Conservation (phyloP, 2,113 vertebrate genomes). For the Rhea pennata region DNA sequence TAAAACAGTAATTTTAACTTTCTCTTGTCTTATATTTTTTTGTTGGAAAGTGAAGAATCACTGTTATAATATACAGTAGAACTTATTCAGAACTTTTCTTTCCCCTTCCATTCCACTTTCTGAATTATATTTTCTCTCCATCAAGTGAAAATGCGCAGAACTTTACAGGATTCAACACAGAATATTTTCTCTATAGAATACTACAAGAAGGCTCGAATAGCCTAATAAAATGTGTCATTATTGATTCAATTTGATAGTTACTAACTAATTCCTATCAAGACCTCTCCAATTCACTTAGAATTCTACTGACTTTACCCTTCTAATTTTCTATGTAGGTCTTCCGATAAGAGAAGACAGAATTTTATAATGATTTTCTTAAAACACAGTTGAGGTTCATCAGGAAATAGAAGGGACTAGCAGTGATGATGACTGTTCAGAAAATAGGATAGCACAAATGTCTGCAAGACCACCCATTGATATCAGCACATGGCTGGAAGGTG, state of each 20-base stretch:
- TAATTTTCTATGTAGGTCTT: neutral
- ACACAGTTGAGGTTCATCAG: neutral
- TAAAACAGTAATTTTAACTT: neutral
- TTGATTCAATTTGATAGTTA: neutral
- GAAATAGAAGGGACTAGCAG: neutral
- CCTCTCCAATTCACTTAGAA: slow-evolving; percentile 7
- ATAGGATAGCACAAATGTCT: neutral
- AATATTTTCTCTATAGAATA: neutral
- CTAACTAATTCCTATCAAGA: neutral
- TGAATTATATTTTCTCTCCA: neutral
- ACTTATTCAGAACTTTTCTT: neutral
- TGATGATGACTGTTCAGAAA: neutral
- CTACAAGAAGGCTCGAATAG: neutral
- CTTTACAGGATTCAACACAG: neutral
- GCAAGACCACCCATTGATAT: neutral
- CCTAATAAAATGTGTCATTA: neutral
- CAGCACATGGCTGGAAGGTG: neutral
- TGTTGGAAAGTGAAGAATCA: neutral
- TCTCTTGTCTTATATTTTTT: neutral
- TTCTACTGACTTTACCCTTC: neutral
- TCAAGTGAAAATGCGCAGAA: neutral
- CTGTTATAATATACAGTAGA: neutral
- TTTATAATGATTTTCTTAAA: neutral
- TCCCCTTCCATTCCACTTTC: neutral
- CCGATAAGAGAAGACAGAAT: neutral